Evolutionary conservation across 2,888 invertebrate species (phyloP), one percentile per base, ranked within the genome.

Genomic region (Arge pagana): DNA sequence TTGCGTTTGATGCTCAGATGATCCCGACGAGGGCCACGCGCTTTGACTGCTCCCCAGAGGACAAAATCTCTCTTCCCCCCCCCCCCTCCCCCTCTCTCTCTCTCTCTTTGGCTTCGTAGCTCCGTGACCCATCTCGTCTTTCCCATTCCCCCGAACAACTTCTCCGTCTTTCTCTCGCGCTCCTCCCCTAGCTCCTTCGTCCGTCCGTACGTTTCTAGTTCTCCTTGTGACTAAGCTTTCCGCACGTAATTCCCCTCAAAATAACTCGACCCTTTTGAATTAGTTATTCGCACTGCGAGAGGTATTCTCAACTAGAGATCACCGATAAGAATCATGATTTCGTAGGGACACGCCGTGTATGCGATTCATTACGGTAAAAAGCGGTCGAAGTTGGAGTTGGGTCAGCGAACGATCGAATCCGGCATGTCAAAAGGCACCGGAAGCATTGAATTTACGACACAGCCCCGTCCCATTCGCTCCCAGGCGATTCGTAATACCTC

Each of bases 21-120:
- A 64, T 70, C 70, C 67, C 67, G 66, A 67, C 65, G 67, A 61
- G 71, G 70, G 67, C 68, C 67, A 68, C 65, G 59, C 65, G 71
- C 74, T 75, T 76, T 74, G 74, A 76, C 74, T 75, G 72, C 70
- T 75, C 74, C 73, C 75, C 58, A 67, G 73, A 73, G 76, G 73
- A 70, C 69, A 68, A 69, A 71, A 70, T 72, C 67, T 72, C 71
- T 71, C 72, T 60, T 61, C 51, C 55, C 52, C 52, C 39, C 54
- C 50, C 55, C 48, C 16, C 28, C 48, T 33, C 28, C 28, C 28
- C 39, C 36, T 42, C 33, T 52, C 3, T 26, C 35, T 40, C 31
- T 40, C 40, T 15, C 24, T 15, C 11, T 33, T 0, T 16, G 37
- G 19, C 10, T 3, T 18, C 33, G 7, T 10, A 16, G 33, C 16